Evolutionary conservation across 2,888 invertebrate species (phyloP), one percentile per base, ranked within the genome.

Genomic region (Caenorhabditis panamensis): DNA sequence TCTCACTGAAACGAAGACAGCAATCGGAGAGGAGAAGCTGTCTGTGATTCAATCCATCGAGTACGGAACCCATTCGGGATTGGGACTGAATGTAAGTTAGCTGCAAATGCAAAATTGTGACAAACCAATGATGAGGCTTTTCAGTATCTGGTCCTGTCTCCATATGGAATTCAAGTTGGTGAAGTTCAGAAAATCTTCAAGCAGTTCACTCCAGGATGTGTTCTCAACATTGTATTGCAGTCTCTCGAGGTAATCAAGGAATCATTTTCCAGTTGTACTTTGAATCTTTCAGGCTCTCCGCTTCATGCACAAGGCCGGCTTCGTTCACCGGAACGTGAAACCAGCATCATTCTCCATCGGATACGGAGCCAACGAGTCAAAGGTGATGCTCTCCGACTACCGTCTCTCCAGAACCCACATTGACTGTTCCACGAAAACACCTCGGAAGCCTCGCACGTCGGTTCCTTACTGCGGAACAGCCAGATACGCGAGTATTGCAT

Each of bases 261-360:
- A 13, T 24, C 18, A 36, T 36, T 59, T 8, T 16, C 20, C 31
- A 31, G 31, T 6, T 31, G 31, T 31, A n/a, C n/a, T 31, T 9
- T 31, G 31, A 31, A 31, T 9, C 31, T 36, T 72, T 37, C 63
- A 75, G 63, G 68, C 53, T 3, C 68, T 80, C 53, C 63, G 64
- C 41, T 61, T 36, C 22, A 36, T 76, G 2, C 80, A 80, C 51
- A 51, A 54, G 41, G 66, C 71, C 0, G 80, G 80, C 6, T 80
- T 41, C 61, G 22, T 80, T 9, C 58, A 76, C 22, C 56, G 80
- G 13, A 75, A 80, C 61, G 61, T 80, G 22, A 76, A 76, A 56
- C 80, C 80, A n/a, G 61, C 54, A 11, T 37, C 66, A 0, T 80
- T 71, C 37, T 68, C 53, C 11, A 41, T 76, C 53, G 80, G 69